Percentiles rank a stretch among this genome's conserved stretches.
phyloP scores from a whole-genome alignment of 2,113 vertebrate species.

The Paraplagusia blochii region DNA sequence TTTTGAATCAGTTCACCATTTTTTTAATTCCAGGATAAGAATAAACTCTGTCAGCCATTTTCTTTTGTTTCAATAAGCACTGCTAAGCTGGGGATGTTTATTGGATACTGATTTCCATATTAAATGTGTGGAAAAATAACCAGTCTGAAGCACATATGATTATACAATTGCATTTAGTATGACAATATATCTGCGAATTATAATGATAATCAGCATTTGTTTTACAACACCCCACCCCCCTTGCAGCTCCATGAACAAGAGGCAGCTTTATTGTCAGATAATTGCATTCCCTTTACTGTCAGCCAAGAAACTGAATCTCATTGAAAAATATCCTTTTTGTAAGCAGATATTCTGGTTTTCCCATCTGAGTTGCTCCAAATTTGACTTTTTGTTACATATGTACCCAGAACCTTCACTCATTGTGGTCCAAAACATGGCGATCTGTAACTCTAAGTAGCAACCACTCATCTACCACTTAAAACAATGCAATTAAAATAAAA shows the following conservation, averaged over 20 bases:
- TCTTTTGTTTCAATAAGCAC: slow-evolving; percentile 58
- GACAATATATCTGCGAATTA: slow-evolving; percentile 14
- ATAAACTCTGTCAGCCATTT: slow-evolving; percentile 64
- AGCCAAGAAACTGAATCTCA: slow-evolving; percentile 12
- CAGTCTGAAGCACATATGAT: background rate
- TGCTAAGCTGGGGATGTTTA: slow-evolving; percentile 19
- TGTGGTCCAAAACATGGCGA: slow-evolving; percentile 21
- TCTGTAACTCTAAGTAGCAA: background rate
- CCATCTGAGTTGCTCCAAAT: background rate
- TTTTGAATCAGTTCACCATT: slow-evolving; percentile 60
- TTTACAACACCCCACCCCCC: slow-evolving; percentile 11
- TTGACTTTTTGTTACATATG: background rate
- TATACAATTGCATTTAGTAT: slow-evolving; percentile 1
- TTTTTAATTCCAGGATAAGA: slow-evolving; percentile 61
- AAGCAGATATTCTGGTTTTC: slow-evolving; percentile 5
- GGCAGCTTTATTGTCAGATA: slow-evolving; percentile 19
- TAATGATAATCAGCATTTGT: background rate
- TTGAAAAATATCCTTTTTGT: slow-evolving; percentile 1
- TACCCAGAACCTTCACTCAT: background rate
- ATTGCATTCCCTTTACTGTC: slow-evolving; percentile 14
- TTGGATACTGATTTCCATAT: background rate
- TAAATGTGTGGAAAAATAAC: background rate
- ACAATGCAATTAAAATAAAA: too few species aligned
- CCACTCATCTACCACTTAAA: too few species aligned
- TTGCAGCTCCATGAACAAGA: slow-evolving; percentile 13